A percentile compares a stretch with the other conserved stretches of the same genome.
Evolutionary conservation across 2,797 vertebrate species (phyloP).

Genomic region (Menidia menidia): DNA sequence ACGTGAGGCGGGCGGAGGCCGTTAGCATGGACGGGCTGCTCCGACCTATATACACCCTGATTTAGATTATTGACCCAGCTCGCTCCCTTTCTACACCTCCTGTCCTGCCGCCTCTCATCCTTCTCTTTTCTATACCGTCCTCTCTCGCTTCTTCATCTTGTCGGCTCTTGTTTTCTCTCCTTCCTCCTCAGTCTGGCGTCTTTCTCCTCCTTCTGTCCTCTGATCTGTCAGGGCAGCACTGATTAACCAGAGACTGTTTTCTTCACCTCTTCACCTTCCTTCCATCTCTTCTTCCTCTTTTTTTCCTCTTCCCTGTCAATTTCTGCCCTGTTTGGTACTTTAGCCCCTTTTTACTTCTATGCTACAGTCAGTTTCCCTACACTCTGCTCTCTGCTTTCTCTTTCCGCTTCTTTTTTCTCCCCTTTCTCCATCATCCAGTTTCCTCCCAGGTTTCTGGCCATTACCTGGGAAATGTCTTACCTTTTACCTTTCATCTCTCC

Average conservation of each 20-base stretch:
- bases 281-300: not conserved
- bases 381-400: not conserved
- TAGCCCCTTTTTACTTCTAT: no score
- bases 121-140: slow-evolving; percentile 11
- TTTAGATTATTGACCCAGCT: slow-evolving; percentile 51
- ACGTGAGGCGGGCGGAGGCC: slow-evolving; percentile 15
- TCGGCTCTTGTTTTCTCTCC: not conserved
- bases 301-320: not conserved
- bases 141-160: slow-evolving; percentile 18
- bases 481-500: slow-evolving; percentile 21
- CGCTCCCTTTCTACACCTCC: slow-evolving; percentile 46
- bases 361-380: no score
- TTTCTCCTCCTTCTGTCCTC: slow-evolving; percentile 35
- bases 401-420: not conserved
- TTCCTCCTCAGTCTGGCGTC: not conserved
- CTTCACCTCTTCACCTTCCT: not conserved
- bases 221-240: slow-evolving; percentile 29
- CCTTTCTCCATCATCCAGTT: slow-evolving; percentile 13
- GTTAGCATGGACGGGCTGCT: slow-evolving; percentile 34
- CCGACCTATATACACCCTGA: slow-evolving; percentile 59
- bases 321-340: no score
- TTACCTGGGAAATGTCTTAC: slow-evolving; percentile 2
- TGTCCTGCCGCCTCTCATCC: slow-evolving; percentile 34
- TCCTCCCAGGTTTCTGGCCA: not conserved
- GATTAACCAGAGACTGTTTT: slow-evolving; percentile 20